Conservation (phyloP, 2,797 vertebrate species). For the Clarias laeviceps region DNA sequence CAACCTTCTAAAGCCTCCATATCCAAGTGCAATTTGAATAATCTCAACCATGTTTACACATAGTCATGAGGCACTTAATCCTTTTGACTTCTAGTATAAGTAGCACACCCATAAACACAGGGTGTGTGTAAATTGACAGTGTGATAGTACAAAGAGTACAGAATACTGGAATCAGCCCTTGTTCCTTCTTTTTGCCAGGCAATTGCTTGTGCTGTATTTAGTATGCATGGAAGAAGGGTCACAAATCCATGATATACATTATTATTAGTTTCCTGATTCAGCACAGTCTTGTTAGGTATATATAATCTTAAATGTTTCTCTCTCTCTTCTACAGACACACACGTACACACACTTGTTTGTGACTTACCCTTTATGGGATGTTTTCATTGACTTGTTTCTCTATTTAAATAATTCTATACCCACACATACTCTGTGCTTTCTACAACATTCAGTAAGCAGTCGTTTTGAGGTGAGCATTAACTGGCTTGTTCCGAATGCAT, state of each 20-base stretch:
- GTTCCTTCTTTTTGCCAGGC: conserved; percentile 51
- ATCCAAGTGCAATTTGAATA: conserved; percentile 66
- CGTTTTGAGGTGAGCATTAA: not conserved
- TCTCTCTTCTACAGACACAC: not conserved
- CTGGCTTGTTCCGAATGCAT: not conserved
- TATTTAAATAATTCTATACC: not conserved
- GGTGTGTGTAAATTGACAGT: conserved; percentile 69
- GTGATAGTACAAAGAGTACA: conserved; percentile 70
- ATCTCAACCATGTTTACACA: conserved; percentile 70
- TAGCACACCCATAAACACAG: conserved; percentile 59
- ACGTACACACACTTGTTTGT: not conserved
- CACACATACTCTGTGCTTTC: not conserved
- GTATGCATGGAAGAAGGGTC: conserved; percentile 77
- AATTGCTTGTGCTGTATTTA: conserved; percentile 71
- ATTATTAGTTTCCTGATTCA: conserved; percentile 75
- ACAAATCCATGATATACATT: conserved; percentile 75
- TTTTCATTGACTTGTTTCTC: not conserved
- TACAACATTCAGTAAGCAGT: not conserved
- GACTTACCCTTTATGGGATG: not conserved
- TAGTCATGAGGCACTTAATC: conserved; percentile 68
- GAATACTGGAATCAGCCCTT: conserved; percentile 71
- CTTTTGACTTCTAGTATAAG: conserved; percentile 65
- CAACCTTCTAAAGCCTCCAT: conserved; percentile 38
- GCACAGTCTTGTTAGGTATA: conserved; percentile 53
- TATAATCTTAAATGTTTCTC: not conserved